Base-by-base conservation (phyloP, 2,888 invertebrate species). In the Hyposoter didymator region DNA sequence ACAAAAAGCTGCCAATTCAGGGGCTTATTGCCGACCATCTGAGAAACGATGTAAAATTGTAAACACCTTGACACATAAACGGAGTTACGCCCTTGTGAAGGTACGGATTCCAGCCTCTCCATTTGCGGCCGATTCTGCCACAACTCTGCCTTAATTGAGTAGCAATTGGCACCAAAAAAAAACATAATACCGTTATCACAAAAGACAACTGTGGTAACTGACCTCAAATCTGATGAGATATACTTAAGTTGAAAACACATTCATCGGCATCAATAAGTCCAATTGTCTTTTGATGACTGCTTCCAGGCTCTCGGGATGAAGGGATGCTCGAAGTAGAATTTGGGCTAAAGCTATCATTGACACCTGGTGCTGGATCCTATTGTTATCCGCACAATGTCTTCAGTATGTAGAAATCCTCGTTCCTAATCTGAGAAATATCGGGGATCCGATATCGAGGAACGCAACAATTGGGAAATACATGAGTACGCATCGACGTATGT, bases 401-500 rank as follows among this genome's bases (percentile, higher is more conserved):
- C 6, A 17, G 19, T 14, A 39, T 14, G 52, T 22, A 14, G 14
- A 59, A 28, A 59, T 43, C 22, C 22, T 12, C 39, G 49, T 66
- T 8, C 49, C 49, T 22, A 32, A 67, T 52, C 52, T 43, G n/a
- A 39, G 22, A 45, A 39, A 49, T 70, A 59, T 62, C n/a, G 62
- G 39, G 43, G 28, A 76, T 62, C 76, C 76, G 49, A 76, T 70
- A 72, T 14, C 39, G 72, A 49, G 19, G 64, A 32, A 19, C 19
- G 32, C 49, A 17, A 45, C 64, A 76, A 67, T 76, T 45, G 35
- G 14, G 19, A 76, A 70, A 70, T 70, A 64, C 59, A 62, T 62
- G 39, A 47, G 49, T 70, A 39, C n/a, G 59, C 28, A 10, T 14
- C 19, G 52, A 66, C 14, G 45, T 62, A 55, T 74, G 62, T 45